These are phyloP conservation scores for Aporrectodea caliginosa DNA, from an alignment of 1,140 invertebrate species.

Conservation along the genomic window DNA sequence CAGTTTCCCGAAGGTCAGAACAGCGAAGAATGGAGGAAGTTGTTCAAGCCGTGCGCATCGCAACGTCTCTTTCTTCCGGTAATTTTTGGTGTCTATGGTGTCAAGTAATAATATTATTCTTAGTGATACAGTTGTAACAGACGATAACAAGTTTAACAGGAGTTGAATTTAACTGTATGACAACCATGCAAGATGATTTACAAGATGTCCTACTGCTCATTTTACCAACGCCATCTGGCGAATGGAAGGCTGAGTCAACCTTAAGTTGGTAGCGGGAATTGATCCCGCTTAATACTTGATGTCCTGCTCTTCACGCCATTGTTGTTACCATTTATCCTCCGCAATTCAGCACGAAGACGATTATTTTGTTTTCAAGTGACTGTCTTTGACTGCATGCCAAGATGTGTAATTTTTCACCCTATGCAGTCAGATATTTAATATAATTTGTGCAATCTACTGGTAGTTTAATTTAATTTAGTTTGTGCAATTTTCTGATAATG, in stretches of 20 bases:
- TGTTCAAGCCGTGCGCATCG: slow-evolving; percentile 89
- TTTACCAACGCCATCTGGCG: too few relatives aligned
- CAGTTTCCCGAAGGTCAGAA: slow-evolving; percentile 69
- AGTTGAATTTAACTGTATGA: too few relatives aligned
- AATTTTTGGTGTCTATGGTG: slow-evolving; percentile 52
- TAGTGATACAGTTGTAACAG: not conserved
- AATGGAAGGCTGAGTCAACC: too few relatives aligned
- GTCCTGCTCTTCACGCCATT: too few relatives aligned
- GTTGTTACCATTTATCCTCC: too few relatives aligned
- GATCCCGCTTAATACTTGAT: not conserved
- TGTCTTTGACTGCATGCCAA: not conserved
- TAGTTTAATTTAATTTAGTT: not conserved
- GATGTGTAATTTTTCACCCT: not conserved
- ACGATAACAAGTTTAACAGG: too few relatives aligned
- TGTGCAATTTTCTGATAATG: not conserved
- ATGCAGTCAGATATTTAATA: not conserved
- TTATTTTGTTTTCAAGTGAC: not conserved
- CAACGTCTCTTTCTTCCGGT: slow-evolving; percentile 88
- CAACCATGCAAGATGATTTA: too few relatives aligned
- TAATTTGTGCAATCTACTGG: not conserved
- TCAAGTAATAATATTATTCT: not conserved
- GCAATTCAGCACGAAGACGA: too few relatives aligned
- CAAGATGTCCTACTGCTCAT: too few relatives aligned
- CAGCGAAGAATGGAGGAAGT: slow-evolving; percentile 72
- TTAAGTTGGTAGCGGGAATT: slow-evolving; percentile 1